Evolutionary conservation across 2,888 invertebrate genomes (phyloP).

Genomic region (Empis stercorea): DNA sequence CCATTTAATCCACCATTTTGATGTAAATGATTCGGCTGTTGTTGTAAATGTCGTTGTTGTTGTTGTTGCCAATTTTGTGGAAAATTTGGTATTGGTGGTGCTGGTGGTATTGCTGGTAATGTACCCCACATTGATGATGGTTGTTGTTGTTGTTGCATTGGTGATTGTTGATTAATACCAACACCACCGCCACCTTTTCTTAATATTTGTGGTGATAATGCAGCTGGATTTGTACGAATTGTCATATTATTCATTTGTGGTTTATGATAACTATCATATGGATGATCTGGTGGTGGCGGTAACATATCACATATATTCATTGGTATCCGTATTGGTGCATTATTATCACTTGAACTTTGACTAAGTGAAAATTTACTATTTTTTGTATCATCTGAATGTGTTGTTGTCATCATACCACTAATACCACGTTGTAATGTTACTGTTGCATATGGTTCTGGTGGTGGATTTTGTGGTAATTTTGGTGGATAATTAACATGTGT

Average conservation of each 20-base stretch:
- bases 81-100: slow-evolving; percentile 21
- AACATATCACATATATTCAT: slow-evolving; percentile 53
- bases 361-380: slow-evolving; percentile 36
- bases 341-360: slow-evolving; percentile 31
- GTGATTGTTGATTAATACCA: background rate
- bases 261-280: slow-evolving; percentile 18
- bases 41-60: slow-evolving; percentile 5
- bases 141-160: slow-evolving; percentile 15
- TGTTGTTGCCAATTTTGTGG: slow-evolving; percentile 20
- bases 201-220: slow-evolving; percentile 20
- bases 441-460: slow-evolving; percentile 23
- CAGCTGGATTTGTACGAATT: slow-evolving; percentile 22
- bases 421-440: slow-evolving; percentile 18
- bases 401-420: slow-evolving; percentile 27
- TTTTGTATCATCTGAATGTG: slow-evolving; percentile 30
- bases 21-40: background rate
- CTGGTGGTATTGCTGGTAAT: slow-evolving; percentile 14
- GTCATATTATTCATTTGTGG: slow-evolving; percentile 21
- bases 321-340: slow-evolving; percentile 31
- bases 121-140: slow-evolving; percentile 19
- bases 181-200: slow-evolving; percentile 11
- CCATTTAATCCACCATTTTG: background rate
- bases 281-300: slow-evolving; percentile 43
- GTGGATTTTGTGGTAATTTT: slow-evolving; percentile 15
- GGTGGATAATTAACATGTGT: slow-evolving; percentile 16